phyloP scores from a whole-genome alignment of 2,888 invertebrate genomes.

The Gastrophysa polygoni region DNA sequence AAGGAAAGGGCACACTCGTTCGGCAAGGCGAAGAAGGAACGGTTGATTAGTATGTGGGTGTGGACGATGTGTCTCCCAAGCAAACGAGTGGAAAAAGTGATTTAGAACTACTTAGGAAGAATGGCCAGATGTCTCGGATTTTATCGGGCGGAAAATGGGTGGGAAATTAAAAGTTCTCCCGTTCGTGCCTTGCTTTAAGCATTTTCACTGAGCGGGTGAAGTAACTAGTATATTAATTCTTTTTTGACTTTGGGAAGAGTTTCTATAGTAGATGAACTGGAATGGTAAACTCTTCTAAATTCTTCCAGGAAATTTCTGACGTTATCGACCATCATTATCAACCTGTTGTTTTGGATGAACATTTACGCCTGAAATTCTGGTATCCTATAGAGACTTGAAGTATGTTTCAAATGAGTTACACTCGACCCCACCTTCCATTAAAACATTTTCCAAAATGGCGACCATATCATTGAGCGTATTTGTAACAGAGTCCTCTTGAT shows the following conservation, averaged over 20 bases:
- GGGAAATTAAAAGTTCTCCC: conserved; percentile 15
- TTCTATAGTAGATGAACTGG: background rate
- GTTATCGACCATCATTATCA: too few species aligned
- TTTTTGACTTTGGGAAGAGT: background rate
- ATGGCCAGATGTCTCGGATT: conserved; percentile 14
- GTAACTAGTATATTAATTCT: background rate
- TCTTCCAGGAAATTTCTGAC: too few species aligned
- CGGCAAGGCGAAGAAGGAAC: conserved; percentile 29
- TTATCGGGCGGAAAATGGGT: conserved; percentile 12
- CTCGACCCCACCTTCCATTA: too few species aligned
- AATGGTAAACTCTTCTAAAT: background rate
- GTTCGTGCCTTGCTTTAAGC: conserved; percentile 7
- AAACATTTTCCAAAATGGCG: too few species aligned
- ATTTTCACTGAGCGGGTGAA: background rate
- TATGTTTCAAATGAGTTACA: too few species aligned
- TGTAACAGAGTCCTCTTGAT: too few species aligned
- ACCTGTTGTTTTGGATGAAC: too few species aligned
- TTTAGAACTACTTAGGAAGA: conserved; percentile 13
- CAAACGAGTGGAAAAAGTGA: conserved; percentile 16
- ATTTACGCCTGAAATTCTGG: too few species aligned
- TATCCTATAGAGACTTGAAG: too few species aligned
- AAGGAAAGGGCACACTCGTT: conserved; percentile 14
- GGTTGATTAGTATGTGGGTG: conserved; percentile 37
- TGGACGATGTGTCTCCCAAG: conserved; percentile 20
- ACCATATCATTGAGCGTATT: too few species aligned